Evolutionary conservation across 2,113 vertebrate genomes (phyloP), one percentile per base, ranked within the genome.

Genomic region (Trogon surrucura): DNA sequence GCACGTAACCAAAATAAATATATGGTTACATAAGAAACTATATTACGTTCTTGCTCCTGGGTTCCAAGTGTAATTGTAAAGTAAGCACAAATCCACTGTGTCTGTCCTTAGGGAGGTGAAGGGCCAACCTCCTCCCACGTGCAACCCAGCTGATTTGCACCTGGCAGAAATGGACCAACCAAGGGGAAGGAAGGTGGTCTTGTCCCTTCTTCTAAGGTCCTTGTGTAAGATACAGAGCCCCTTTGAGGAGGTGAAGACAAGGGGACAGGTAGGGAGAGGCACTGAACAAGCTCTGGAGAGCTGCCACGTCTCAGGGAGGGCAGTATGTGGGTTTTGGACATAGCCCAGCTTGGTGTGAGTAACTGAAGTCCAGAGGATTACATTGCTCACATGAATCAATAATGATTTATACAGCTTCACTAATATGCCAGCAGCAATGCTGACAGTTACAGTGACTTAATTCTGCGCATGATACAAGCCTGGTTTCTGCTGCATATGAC

Each of bases 1-100:
- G 5, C 95, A 84, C 3, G 0, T 81, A 96, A 97, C 85, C 93
- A 97, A 95, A 95, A 91, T 93, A 97, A 96, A 95, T 96, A 95
- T 62, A 94, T 89, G 96, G 95, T 97, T 96, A 77, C 92, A 79
- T 90, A 94, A 95, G 92, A 38, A 96, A 62, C 92, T 65, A 2
- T 78, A 16, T 88, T 91, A 80, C 4, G 6, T 79, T 82, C 72
- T 61, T 90, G 62, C 70, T 84, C 32, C 1, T 3, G 47, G 23
- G 47, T 91, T 95, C 94, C 96, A 94, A 95, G 82, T 83, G 25
- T 69, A 92, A 96, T 78, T 95, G 91, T 91, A 75, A 95, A 94
- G 79, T 90, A 96, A 96, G 91, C 89, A 93, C 67, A 91, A 89
- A 81, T 78, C 29, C 71, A 70, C 41, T 22, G 20, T 47, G 48